Conservation (phyloP, 1,140 invertebrate species). For the Lucilia sericata region DNA sequence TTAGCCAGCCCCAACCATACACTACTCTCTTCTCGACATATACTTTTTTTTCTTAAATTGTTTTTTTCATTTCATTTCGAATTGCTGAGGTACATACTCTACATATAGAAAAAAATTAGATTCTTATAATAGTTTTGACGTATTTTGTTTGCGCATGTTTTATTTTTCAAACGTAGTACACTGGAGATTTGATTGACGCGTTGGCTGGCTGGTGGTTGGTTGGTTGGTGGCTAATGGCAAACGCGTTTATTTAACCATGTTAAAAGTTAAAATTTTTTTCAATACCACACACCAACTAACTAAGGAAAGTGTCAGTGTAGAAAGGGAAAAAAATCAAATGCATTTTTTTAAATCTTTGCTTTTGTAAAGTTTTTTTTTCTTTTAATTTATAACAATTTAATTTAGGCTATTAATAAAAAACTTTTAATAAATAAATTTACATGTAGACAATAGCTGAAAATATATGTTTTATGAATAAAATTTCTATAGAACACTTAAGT, state of each 20-base stretch:
- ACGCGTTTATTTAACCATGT: slow-evolving; percentile 5
- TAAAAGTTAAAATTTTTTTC: not conserved
- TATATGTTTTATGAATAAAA: too few relatives aligned
- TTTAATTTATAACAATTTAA: too few relatives aligned
- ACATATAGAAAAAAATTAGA: not conserved
- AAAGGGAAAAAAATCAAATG: too few relatives aligned
- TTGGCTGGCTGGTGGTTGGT: too few relatives aligned
- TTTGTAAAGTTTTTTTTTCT: too few relatives aligned
- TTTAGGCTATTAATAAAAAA: too few relatives aligned
- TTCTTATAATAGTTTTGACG: slow-evolving; percentile 18
- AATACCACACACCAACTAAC: not conserved
- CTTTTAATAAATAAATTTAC: too few relatives aligned
- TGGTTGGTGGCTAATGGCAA: not conserved
- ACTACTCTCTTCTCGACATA: not conserved
- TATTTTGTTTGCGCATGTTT: slow-evolving; percentile 27
- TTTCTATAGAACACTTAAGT: too few relatives aligned
- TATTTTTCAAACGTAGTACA: not conserved
- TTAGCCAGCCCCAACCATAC: not conserved
- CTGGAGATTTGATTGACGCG: slow-evolving; percentile 10
- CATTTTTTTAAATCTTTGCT: too few relatives aligned
- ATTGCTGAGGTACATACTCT: not conserved
- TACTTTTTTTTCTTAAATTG: not conserved
- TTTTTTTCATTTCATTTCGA: not conserved
- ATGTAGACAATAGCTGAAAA: too few relatives aligned
- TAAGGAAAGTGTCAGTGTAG: too few relatives aligned